phyloP scores from a whole-genome alignment of 2,888 invertebrate species.

The Odontothrips loti region DNA sequence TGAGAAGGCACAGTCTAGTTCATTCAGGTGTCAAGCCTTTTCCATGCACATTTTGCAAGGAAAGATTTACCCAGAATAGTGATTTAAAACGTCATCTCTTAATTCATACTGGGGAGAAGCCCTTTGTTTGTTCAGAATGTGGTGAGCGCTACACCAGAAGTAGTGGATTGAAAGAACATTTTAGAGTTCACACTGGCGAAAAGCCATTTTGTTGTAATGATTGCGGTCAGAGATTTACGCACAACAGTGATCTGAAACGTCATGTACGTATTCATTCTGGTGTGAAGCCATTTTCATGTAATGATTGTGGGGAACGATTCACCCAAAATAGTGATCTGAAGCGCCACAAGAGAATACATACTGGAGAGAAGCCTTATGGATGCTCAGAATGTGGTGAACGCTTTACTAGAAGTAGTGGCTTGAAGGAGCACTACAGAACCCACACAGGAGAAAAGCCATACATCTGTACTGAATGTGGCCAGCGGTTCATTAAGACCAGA shows the following conservation, averaged over 20 bases:
- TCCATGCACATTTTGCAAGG: conserved; percentile 47
- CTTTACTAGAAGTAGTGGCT: conserved; percentile 31
- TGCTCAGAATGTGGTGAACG: conserved; percentile 32
- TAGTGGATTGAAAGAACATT: conserved; percentile 32
- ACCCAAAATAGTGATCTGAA: conserved; percentile 32
- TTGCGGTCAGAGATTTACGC: conserved; percentile 32
- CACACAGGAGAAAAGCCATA: conserved; percentile 34
- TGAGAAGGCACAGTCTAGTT: conserved; percentile 49
- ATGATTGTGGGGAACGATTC: conserved; percentile 32
- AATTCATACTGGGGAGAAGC: conserved; percentile 46
- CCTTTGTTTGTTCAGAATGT: conserved; percentile 46
- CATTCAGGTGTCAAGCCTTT: conserved; percentile 46
- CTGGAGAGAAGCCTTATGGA: conserved; percentile 32
- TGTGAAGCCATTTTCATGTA: conserved; percentile 32
- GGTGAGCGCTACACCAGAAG: conserved; percentile 43
- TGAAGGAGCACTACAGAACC: conserved; percentile 32
- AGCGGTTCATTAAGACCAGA: conserved; percentile 30
- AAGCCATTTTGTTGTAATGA: conserved; percentile 34
- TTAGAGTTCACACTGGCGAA: conserved; percentile 33
- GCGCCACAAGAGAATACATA: conserved; percentile 32
- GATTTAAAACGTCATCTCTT: conserved; percentile 49
- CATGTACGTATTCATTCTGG: conserved; percentile 32
- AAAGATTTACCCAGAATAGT: conserved; percentile 51
- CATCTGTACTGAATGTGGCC: conserved; percentile 31
- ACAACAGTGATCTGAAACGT: conserved; percentile 30